These are phyloP conservation scores for Balaenoptera acutorostrata DNA, from an alignment of 2,113 vertebrate species.

Conservation along the genomic window DNA sequence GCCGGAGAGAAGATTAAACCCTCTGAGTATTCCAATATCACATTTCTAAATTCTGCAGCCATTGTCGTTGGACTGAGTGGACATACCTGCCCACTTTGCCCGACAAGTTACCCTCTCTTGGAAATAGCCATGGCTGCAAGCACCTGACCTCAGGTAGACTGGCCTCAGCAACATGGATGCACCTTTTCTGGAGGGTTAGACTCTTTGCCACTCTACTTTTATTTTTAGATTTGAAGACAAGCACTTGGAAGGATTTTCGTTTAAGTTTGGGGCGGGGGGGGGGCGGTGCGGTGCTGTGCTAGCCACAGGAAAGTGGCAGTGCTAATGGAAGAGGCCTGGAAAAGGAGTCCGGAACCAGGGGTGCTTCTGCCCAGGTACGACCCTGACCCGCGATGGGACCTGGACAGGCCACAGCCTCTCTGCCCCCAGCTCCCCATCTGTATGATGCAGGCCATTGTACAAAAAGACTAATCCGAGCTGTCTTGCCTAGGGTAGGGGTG, in stretches of 20 bases:
- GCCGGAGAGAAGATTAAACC: not conserved
- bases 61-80: not conserved
- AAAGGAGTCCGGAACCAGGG: not conserved
- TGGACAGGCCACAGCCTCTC: not conserved
- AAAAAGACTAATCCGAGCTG: not conserved
- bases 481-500: not conserved
- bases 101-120: not conserved
- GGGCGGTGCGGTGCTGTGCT: not conserved
- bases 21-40: not conserved
- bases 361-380: not conserved
- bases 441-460: not conserved
- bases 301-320: not conserved
- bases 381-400: not conserved
- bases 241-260: not conserved
- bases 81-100: not conserved
- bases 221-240: not conserved
- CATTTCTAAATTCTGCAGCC: not conserved
- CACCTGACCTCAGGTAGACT: fast-evolving
- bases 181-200: not conserved
- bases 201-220: not conserved
- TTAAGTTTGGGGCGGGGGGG: not conserved
- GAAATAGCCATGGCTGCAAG: not conserved
- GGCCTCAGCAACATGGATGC: not conserved
- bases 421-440: not conserved
- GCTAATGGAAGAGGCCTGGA: not conserved